These are phyloP conservation scores for Zaprionus kolodkinae DNA, from an alignment of 1,140 invertebrate species.

Conservation along the genomic window DNA sequence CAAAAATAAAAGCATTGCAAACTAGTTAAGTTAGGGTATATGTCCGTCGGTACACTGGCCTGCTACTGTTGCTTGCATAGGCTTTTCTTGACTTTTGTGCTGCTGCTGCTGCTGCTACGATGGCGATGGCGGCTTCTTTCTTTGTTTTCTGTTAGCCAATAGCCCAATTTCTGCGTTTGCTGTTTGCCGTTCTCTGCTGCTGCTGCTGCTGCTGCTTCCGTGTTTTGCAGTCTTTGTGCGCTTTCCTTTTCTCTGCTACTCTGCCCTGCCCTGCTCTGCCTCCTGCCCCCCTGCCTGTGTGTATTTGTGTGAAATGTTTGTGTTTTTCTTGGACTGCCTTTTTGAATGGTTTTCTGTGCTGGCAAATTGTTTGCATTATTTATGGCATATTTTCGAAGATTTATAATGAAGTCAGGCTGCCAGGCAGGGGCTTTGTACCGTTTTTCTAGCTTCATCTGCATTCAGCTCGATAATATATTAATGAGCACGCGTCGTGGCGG, in stretches of 20 bases:
- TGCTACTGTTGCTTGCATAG: conserved; percentile 4
- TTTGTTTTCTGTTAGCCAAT: conserved; percentile 44
- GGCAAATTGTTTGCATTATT: conserved; percentile 77
- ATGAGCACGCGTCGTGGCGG: conserved; percentile 53
- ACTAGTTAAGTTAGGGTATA: background rate
- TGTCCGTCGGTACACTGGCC: background rate
- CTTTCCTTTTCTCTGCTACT: conserved; percentile 55
- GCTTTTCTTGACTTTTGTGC: conserved; percentile 8
- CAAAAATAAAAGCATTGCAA: background rate
- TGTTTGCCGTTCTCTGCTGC: conserved; percentile 31
- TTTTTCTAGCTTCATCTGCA: conserved; percentile 48
- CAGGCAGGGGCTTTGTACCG: conserved; percentile 33
- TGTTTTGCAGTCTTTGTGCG: conserved; percentile 47
- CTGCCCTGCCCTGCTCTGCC: conserved; percentile 2
- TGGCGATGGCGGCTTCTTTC: conserved; percentile 26
- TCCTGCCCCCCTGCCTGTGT: background rate
- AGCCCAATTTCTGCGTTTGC: conserved; percentile 57
- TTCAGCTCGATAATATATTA: conserved; percentile 74
- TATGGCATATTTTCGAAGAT: conserved; percentile 80
- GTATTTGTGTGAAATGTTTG: conserved; percentile 14
- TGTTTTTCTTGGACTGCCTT: conserved; percentile 42
- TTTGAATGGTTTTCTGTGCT: conserved; percentile 63
- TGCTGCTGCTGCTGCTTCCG: conserved; percentile 10
- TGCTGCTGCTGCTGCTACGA: background rate
- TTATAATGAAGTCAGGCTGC: conserved; percentile 68